Evolutionary conservation across 2,113 vertebrate genomes (phyloP), one percentile per base, ranked within the genome.

Genomic region (Dipodomys ordii): DNA sequence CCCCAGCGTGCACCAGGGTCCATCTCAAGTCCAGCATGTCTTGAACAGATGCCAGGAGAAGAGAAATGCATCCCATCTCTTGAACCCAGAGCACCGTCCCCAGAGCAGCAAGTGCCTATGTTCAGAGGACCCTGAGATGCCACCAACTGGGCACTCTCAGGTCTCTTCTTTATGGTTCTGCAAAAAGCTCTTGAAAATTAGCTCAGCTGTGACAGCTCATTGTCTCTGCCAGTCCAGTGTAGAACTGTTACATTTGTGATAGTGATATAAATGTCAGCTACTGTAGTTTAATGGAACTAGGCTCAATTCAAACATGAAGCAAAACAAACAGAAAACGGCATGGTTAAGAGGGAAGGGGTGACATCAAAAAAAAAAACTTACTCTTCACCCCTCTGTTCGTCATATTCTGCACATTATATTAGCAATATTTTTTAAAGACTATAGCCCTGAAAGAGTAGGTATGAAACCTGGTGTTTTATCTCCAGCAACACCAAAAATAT

Each of bases 301-400:
- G 32, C 44, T 88, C 72, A 91, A 91, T 62, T 68, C n/a, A 92
- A 93, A 20, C 18, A 27, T 84, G 32, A 69, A 89, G 23, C 18
- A 83, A 91, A 74, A 87, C 27, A 60, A 87, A 81, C 12, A 77
- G 53, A 6, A 72, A 90, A 64, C 16, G 83, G 79, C 39, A 60
- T 44, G 30, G 67, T 71, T 57, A 68, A 81, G 53, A 80, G 23
- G 23, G 53, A 57, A 57, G 53, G 53, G 15, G 53, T 57, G 15
- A 57, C 53, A 57, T 13, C 11, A n/a, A 13, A 57, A 57, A 57
- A 57, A 57, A 13, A 57, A 57, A 57, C 15, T 1, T 4, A 16
- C 53, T 57, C 53, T 57, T 57, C 15, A 57, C 53, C 53, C 49
- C 10, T 53, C 49, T 53, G 49, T 53, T 9, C 12, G 12, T 53